These are phyloP conservation scores for Eupithecia inturbata DNA, from an alignment of 2,888 invertebrate species.

Conservation along the genomic window DNA sequence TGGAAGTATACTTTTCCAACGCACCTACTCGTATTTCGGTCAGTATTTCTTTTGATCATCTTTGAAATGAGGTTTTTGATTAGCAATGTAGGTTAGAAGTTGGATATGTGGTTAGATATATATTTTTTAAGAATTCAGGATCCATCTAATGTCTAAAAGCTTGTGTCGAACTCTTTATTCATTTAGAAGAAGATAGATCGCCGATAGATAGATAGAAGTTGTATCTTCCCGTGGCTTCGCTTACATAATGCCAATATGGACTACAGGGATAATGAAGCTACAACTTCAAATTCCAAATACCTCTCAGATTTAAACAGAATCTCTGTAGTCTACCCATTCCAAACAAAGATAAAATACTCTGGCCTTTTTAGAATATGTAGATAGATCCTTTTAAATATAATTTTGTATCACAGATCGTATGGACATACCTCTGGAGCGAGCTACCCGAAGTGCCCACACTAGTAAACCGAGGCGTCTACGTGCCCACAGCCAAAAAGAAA, in stretches of 20 bases:
- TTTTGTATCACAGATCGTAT: slow-evolving; percentile 84
- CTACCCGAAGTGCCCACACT: slow-evolving; percentile 87
- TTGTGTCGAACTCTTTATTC: neutral
- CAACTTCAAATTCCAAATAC: neutral
- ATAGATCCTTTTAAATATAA: neutral
- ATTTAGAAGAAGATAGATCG: no score
- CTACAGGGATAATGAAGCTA: neutral
- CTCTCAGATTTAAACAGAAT: neutral
- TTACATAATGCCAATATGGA: neutral
- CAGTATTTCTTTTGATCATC: slow-evolving; percentile 14
- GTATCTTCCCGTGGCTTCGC: neutral
- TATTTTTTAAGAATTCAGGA: neutral
- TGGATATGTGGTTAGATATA: neutral
- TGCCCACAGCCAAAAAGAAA: slow-evolving; percentile 85
- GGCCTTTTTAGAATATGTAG: neutral
- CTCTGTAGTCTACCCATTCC: neutral
- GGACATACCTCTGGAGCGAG: slow-evolving; percentile 91
- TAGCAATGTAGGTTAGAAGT: neutral
- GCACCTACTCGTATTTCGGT: neutral
- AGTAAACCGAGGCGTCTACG: slow-evolving; percentile 88
- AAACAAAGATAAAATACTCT: neutral
- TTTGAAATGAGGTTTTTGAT: slow-evolving; percentile 17
- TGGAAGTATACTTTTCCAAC: neutral
- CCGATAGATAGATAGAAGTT: no score
- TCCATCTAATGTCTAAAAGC: neutral